Evolutionary conservation across 2,113 vertebrate species (phyloP).

Genomic region (Dendropsophus ebraccatus): DNA sequence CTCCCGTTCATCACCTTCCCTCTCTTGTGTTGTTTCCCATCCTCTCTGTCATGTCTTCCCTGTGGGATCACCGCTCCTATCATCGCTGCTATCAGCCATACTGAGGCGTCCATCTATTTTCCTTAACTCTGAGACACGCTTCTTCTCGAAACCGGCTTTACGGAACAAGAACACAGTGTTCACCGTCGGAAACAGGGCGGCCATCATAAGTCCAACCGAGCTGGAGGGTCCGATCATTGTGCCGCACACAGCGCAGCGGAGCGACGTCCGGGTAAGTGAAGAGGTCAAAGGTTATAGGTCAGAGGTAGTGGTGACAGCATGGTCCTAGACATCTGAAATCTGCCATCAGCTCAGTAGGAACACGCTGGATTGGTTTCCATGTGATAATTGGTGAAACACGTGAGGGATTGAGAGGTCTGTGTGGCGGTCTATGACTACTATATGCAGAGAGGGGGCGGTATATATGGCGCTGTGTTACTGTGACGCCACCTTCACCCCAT

Average conservation of each 20-base stretch:
- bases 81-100: too few species aligned
- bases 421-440: too few species aligned
- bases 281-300: neutral
- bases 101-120: neutral
- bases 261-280: slow-evolving; percentile 77
- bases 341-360: too few species aligned
- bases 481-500: neutral
- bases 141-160: slow-evolving; percentile 90
- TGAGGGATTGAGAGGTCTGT: too few species aligned
- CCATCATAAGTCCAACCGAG: slow-evolving; percentile 81
- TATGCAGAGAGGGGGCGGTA: too few species aligned
- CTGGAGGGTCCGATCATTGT: slow-evolving; percentile 91
- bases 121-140: slow-evolving; percentile 77
- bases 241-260: slow-evolving; percentile 87
- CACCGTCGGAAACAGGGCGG: slow-evolving; percentile 86
- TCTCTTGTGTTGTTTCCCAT: neutral
- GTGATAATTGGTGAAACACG: too few species aligned
- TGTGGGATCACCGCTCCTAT: too few species aligned
- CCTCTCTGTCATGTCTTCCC: too few species aligned
- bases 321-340: too few species aligned
- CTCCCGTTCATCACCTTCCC: neutral
- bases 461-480: too few species aligned
- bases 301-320: too few species aligned
- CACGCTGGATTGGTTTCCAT: too few species aligned
- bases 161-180: slow-evolving; percentile 93